Conservation (phyloP, 2,888 invertebrate genomes). For the Epirrita christyi region DNA sequence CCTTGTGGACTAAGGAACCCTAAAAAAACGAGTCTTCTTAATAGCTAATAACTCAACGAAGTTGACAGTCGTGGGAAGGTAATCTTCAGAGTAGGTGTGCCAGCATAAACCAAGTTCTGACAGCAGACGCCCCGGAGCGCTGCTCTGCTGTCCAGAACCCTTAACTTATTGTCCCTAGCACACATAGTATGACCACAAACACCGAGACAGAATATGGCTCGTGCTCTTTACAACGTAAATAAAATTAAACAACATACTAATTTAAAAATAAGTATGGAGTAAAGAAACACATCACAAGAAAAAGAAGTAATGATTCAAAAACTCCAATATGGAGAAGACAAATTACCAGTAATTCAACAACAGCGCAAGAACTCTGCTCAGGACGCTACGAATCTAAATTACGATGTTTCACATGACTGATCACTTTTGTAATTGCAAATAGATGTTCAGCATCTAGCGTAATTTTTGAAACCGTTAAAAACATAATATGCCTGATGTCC, state of each 20-base stretch:
- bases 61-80: slow-evolving; percentile 58
- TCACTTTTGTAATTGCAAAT: slow-evolving; percentile 33
- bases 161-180: slow-evolving; percentile 42
- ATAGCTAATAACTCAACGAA: slow-evolving; percentile 59
- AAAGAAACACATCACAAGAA: neutral
- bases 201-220: slow-evolving; percentile 13
- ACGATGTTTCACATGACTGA: slow-evolving; percentile 36
- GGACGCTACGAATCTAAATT: slow-evolving; percentile 37
- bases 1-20: too few relatives aligned
- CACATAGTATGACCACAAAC: slow-evolving; percentile 40
- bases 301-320: slow-evolving; percentile 3
- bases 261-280: neutral
- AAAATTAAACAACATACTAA: slow-evolving; percentile 2
- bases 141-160: slow-evolving; percentile 56
- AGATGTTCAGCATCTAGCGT: slow-evolving; percentile 7
- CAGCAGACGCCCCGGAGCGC: slow-evolving; percentile 68
- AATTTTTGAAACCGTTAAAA: neutral
- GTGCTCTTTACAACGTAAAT: slow-evolving; percentile 12
- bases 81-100: slow-evolving; percentile 58
- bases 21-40: slow-evolving; percentile 51
- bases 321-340: slow-evolving; percentile 31
- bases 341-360: slow-evolving; percentile 40
- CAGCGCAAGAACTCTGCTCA: slow-evolving; percentile 33
- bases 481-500: slow-evolving; percentile 33
- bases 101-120: slow-evolving; percentile 63